phyloP scores from a whole-genome alignment of 1,140 invertebrate species.

The Andrena cerasifolii region DNA sequence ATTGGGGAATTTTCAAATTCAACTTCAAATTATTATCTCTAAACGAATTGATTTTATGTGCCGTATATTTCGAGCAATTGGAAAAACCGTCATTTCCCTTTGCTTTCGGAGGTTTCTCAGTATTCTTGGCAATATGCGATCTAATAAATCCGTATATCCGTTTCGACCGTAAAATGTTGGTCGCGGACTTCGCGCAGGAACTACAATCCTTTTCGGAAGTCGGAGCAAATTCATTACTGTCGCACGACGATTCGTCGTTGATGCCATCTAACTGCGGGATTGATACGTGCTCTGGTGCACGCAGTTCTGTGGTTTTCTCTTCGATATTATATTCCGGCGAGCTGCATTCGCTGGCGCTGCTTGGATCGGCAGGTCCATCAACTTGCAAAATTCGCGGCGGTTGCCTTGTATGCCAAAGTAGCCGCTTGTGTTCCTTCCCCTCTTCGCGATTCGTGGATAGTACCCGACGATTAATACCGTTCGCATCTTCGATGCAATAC shows the following conservation, averaged over 20 bases:
- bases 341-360: constrained; percentile 78
- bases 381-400: constrained; percentile 83
- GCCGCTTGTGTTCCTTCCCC: constrained; percentile 77
- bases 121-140: constrained; percentile 35
- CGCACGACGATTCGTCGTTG: constrained; percentile 69
- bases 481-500: constrained; percentile 72
- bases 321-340: constrained; percentile 77
- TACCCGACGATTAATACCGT: constrained; percentile 59
- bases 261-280: constrained; percentile 74
- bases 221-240: constrained; percentile 43
- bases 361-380: constrained; percentile 85
- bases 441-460: constrained; percentile 69
- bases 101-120: constrained; percentile 35
- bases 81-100: constrained; percentile 1
- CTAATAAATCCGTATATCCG: constrained; percentile 52
- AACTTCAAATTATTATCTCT: constrained; percentile 56
- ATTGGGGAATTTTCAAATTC: constrained; percentile 84
- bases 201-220: constrained; percentile 35
- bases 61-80: background rate
- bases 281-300: constrained; percentile 34
- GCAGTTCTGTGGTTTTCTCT: constrained; percentile 62
- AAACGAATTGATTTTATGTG: constrained; percentile 24
- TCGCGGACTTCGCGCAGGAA: constrained; percentile 26
- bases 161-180: constrained; percentile 46
- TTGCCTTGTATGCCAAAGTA: constrained; percentile 78